Evolutionary conservation across 1,140 invertebrate species (phyloP).

Genomic region (Lepidurus packardi): DNA sequence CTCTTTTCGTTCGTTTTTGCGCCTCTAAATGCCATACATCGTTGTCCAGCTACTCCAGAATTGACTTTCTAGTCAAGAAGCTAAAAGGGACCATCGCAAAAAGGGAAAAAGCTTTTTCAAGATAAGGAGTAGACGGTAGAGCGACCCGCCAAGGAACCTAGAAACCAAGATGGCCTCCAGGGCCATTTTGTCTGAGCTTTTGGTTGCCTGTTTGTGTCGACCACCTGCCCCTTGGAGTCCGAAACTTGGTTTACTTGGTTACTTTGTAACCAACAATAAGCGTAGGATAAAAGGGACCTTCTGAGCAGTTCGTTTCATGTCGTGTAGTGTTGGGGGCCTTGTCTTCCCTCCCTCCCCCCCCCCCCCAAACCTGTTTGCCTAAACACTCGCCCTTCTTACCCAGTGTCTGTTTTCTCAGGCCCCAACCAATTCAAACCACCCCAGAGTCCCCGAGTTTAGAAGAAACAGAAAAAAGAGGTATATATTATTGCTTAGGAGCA

Average conservation of each 20-base stretch:
- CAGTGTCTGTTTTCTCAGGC: neutral
- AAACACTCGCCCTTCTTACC: neutral
- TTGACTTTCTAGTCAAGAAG: no score
- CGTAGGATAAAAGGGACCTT: neutral
- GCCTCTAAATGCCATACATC: no score
- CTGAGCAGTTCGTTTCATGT: neutral
- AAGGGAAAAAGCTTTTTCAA: no score
- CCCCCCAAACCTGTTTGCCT: slow-evolving; percentile 9
- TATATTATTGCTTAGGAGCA: neutral
- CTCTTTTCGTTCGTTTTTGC: no score
- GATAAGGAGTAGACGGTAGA: no score
- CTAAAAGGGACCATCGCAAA: no score
- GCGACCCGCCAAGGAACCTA: neutral
- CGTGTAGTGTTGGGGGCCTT: neutral
- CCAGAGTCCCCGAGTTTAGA: no score
- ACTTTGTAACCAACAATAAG: neutral
- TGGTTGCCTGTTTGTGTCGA: neutral
- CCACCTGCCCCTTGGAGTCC: neutral
- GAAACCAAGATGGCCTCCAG: slow-evolving; percentile 3
- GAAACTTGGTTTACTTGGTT: neutral
- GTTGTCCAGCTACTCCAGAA: no score
- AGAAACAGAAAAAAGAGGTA: neutral
- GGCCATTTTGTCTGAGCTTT: neutral
- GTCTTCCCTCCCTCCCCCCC: neutral
- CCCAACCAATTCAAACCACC: neutral